A percentile compares a stretch with the other conserved stretches of the same genome.
Conservation (phyloP, 1,140 invertebrate genomes). For the Heterodera carotae region DNA sequence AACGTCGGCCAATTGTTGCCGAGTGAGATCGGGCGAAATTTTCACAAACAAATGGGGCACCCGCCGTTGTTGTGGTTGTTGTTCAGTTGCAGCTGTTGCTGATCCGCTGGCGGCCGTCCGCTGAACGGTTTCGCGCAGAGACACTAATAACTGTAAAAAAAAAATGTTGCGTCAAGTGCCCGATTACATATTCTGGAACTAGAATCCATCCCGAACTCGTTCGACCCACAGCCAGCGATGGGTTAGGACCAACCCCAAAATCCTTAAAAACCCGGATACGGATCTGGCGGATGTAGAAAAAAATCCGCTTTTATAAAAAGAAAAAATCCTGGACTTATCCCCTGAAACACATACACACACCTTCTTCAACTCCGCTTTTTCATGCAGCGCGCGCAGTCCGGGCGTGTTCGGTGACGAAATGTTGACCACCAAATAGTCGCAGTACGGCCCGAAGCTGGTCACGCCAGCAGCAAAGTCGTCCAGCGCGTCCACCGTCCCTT, state of each 20-base stretch:
- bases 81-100: slow-evolving; percentile 1
- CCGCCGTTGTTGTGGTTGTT: slow-evolving; percentile 64
- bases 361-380: slow-evolving; percentile 75
- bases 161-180: too few relatives aligned
- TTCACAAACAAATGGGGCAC: slow-evolving; percentile 78
- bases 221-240: too few relatives aligned
- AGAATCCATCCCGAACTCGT: too few relatives aligned
- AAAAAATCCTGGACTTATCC: too few relatives aligned
- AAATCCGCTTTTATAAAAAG: too few relatives aligned
- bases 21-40: slow-evolving; percentile 84
- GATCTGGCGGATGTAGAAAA: too few relatives aligned
- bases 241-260: too few relatives aligned
- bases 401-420: slow-evolving; percentile 84
- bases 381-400: slow-evolving; percentile 82
- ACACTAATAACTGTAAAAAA: slow-evolving; percentile 70
- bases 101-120: too few relatives aligned
- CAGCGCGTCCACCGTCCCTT: slow-evolving; percentile 75
- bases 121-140: slow-evolving; percentile 70
- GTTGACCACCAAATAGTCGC: slow-evolving; percentile 71
- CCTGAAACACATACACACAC: slow-evolving; percentile 72
- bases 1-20: slow-evolving; percentile 80
- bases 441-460: slow-evolving; percentile 66
- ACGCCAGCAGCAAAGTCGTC: slow-evolving; percentile 76
- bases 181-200: too few relatives aligned
- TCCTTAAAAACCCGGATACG: too few relatives aligned